phyloP scores from a whole-genome alignment of 2,888 invertebrate genomes.

The Noctua janthe region DNA sequence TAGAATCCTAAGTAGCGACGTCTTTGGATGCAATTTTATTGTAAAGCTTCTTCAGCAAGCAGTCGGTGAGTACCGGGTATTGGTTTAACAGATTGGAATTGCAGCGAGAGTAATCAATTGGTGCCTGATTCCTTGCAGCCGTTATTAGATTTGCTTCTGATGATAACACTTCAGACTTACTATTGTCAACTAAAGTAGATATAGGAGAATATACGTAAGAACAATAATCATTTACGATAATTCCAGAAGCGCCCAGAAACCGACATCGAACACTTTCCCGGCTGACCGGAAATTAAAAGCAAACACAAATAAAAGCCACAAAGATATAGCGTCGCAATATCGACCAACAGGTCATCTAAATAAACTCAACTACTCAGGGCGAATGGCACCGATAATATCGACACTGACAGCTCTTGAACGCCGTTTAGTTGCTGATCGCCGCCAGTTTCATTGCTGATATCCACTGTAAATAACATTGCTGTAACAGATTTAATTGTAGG shows the following conservation, averaged over 20 bases:
- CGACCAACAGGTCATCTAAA: conserved; percentile 14
- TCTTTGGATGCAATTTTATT: conserved; percentile 14
- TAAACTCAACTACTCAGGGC: background rate
- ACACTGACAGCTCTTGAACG: background rate
- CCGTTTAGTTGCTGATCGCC: background rate
- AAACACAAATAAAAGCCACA: conserved; percentile 39
- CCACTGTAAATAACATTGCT: background rate
- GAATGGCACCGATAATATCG: background rate
- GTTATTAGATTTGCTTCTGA: conserved; percentile 2
- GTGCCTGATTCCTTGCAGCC: background rate
- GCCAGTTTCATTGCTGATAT: too few species aligned
- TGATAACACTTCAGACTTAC: background rate
- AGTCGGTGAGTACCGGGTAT: background rate
- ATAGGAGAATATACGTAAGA: background rate
- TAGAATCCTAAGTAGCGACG: conserved; percentile 12
- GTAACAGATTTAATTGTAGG: background rate
- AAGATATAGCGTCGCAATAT: conserved; percentile 10
- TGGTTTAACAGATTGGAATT: background rate
- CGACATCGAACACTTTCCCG: background rate
- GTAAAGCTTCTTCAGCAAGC: background rate
- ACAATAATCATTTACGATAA: conserved; percentile 9
- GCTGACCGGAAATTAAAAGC: conserved; percentile 54
- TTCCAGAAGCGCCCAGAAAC: background rate
- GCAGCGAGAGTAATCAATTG: conserved; percentile 6
- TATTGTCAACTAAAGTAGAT: background rate